Evolutionary conservation across 2,888 invertebrate genomes (phyloP).

Genomic region (Macrophya alboannulata): DNA sequence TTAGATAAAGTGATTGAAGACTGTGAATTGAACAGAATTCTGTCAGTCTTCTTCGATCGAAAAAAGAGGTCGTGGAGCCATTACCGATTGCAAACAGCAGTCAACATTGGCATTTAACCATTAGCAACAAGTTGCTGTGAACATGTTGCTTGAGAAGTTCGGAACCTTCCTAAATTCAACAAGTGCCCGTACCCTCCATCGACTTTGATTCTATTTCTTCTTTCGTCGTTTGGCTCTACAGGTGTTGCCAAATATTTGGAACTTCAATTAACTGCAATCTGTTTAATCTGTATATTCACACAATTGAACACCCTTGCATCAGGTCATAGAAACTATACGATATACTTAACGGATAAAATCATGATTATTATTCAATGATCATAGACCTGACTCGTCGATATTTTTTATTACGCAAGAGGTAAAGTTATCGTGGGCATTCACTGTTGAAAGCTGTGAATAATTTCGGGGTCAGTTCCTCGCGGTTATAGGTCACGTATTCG

Average conservation of each 20-base stretch:
- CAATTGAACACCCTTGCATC: background rate
- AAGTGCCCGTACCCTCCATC: conserved; percentile 48
- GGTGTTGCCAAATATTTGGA: background rate
- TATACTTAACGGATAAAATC: too few relatives aligned
- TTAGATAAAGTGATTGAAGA: background rate
- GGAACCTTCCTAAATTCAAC: conserved; percentile 49
- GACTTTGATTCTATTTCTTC: conserved; percentile 35
- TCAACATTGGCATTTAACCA: background rate
- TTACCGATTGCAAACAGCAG: background rate
- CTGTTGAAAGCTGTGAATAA: background rate
- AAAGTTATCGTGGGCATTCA: background rate
- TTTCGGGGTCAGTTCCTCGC: conserved; percentile 5
- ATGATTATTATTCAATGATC: background rate
- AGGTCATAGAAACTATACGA: too few relatives aligned
- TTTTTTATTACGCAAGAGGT: background rate
- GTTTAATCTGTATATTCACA: background rate
- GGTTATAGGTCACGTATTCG: conserved; percentile 23
- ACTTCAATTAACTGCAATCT: background rate
- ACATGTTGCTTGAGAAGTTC: conserved; percentile 47
- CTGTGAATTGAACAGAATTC: background rate
- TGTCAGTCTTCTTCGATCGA: background rate
- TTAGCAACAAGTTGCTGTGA: conserved; percentile 54
- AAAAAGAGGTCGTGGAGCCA: background rate
- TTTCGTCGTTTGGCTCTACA: conserved; percentile 36
- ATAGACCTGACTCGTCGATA: background rate